Evolutionary conservation across 2,888 invertebrate genomes (phyloP).

Genomic region (Macrosoma leucophasiata): DNA sequence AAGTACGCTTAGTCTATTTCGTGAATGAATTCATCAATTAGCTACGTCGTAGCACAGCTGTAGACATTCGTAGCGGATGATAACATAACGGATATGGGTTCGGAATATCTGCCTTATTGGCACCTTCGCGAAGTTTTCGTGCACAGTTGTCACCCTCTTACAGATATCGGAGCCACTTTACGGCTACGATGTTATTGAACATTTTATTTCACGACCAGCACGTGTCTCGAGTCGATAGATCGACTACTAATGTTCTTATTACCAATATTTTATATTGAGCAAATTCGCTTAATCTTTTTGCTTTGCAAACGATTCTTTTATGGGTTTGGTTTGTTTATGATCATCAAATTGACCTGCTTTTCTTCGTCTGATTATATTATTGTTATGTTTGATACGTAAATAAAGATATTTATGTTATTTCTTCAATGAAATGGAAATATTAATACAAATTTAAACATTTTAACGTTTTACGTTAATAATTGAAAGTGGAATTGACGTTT

Average conservation of each 20-base stretch:
- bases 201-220: constrained; percentile 48
- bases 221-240: constrained; percentile 33
- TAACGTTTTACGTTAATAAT: too few species aligned
- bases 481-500: too few species aligned
- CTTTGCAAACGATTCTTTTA: too few species aligned
- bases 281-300: constrained; percentile 13
- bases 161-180: constrained; percentile 49
- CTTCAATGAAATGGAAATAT: too few species aligned
- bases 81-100: constrained; percentile 45
- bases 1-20: too few species aligned
- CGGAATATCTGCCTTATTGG: constrained; percentile 39
- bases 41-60: constrained; percentile 48
- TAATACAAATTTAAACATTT: too few species aligned
- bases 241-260: constrained; percentile 36
- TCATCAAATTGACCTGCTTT: too few species aligned
- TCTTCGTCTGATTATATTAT: too few species aligned
- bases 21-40: too few species aligned
- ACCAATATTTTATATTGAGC: constrained; percentile 27
- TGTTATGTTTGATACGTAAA: too few species aligned
- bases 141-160: constrained; percentile 54
- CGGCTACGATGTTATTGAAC: constrained; percentile 42
- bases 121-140: constrained; percentile 40
- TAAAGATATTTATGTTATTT: too few species aligned
- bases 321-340: too few species aligned
- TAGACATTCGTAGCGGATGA: constrained; percentile 35